These are phyloP conservation scores for Pseudococcus longispinus DNA, from an alignment of 2,888 invertebrate genomes.

Conservation along the genomic window DNA sequence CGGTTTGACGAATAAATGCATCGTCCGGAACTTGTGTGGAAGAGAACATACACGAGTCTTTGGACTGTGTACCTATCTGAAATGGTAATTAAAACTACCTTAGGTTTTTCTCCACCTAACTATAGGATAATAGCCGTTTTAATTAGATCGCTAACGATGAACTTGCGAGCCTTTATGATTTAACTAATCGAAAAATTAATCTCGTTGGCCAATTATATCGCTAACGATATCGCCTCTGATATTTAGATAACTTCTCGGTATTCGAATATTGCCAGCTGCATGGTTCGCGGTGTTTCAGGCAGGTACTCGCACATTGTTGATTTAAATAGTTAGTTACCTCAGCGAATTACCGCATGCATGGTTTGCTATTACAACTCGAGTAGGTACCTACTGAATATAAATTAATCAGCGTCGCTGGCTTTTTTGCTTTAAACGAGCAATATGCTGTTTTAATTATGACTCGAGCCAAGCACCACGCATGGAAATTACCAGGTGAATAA, in stretches of 20 bases:
- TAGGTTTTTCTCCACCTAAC: not conserved
- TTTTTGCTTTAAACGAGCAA: not conserved
- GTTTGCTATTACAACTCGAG: not conserved
- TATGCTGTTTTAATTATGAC: not conserved
- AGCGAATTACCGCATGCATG: not conserved
- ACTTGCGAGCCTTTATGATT: not conserved
- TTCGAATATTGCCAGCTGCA: not conserved
- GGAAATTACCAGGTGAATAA: not conserved
- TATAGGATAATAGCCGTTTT: not conserved
- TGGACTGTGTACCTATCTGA: not conserved
- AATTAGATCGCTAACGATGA: constrained; percentile 6
- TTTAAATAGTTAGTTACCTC: not conserved
- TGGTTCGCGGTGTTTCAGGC: not conserved
- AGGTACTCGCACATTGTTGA: not conserved
- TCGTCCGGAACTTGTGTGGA: not conserved
- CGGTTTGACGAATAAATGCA: not conserved
- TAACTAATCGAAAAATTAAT: not conserved
- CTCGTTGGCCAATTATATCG: not conserved
- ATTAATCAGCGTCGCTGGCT: not conserved
- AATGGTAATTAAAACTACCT: not conserved
- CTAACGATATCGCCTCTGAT: not conserved
- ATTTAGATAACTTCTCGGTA: not conserved
- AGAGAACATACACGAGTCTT: not conserved
- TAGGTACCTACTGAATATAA: not conserved
- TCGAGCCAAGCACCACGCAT: not conserved